Percentiles rank a stretch among this genome's conserved stretches.
Conservation (phyloP, 2,113 vertebrate species). For the Catagonus wagneri region DNA sequence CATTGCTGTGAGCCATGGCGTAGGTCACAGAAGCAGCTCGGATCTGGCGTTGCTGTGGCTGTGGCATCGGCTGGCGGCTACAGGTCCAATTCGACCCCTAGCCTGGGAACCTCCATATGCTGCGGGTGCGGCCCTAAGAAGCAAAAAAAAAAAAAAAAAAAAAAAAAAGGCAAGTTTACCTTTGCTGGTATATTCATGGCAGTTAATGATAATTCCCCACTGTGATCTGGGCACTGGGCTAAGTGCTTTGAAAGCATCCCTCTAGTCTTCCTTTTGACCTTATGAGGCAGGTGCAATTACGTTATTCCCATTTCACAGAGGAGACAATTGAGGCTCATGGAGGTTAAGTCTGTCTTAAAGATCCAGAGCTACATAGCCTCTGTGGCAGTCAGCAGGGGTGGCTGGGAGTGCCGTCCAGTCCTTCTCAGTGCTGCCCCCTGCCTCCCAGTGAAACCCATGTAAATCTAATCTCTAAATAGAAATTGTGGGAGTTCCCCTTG, state of each 20-base stretch:
- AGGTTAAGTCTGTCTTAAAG: background rate
- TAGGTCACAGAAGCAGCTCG: too few species aligned
- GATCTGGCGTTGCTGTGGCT: too few species aligned
- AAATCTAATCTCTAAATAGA: background rate
- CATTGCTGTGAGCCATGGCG: too few species aligned
- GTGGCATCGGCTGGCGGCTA: too few species aligned
- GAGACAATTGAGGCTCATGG: background rate
- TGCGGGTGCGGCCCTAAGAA: too few species aligned
- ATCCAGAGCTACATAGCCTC: background rate
- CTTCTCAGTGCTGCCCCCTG: background rate
- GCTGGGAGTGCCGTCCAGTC: background rate
- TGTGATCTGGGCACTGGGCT: background rate
- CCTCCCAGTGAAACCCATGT: background rate
- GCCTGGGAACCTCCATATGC: too few species aligned
- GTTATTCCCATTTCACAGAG: conserved; percentile 35
- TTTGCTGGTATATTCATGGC: background rate
- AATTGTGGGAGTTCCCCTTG: background rate
- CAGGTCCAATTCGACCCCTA: too few species aligned
- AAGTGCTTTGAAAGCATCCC: background rate
- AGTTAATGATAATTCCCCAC: background rate
- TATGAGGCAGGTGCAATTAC: background rate
- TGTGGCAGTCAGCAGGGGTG: background rate
- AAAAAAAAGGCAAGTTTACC: background rate
- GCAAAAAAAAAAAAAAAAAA: too few species aligned
- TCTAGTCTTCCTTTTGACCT: background rate